Conservation (phyloP, 2,797 vertebrate species). For the Euthynnus affinis region DNA sequence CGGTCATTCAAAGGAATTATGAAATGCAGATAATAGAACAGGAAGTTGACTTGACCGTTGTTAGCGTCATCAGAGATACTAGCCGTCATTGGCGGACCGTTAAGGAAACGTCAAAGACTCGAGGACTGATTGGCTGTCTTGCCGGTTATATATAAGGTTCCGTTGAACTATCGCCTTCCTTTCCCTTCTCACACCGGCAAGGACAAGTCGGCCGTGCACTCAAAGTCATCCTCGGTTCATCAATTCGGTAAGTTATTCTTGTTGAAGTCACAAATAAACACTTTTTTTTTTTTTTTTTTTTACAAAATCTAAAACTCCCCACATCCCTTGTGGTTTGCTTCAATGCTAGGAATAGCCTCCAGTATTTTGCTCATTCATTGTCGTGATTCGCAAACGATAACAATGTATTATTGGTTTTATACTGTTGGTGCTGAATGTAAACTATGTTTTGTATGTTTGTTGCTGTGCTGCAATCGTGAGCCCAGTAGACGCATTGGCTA, state of each 20-base stretch:
- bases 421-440: accelerated
- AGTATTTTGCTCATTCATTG: background rate
- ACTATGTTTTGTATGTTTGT: background rate
- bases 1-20: slow-evolving; percentile 32
- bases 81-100: slow-evolving; percentile 65
- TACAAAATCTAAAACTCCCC: accelerated
- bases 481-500: background rate
- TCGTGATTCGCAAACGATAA: accelerated
- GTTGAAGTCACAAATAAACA: accelerated
- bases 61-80: background rate
- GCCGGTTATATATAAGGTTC: slow-evolving; percentile 70
- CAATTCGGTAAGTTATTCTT: slow-evolving; percentile 61
- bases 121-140: slow-evolving; percentile 79
- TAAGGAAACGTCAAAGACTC: background rate
- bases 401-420: accelerated
- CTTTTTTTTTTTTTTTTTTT: background rate
- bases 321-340: accelerated
- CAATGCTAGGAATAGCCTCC: accelerated
- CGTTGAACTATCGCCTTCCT: background rate
- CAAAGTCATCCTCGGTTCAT: slow-evolving; percentile 12
- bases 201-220: slow-evolving; percentile 39
- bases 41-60: slow-evolving; percentile 11
- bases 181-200: slow-evolving; percentile 71
- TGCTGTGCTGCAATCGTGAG: background rate
- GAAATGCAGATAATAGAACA: slow-evolving; percentile 25